Evolutionary conservation across 2,113 vertebrate species (phyloP), one percentile per base, ranked within the genome.

Genomic region (Rhinoderma darwinii): DNA sequence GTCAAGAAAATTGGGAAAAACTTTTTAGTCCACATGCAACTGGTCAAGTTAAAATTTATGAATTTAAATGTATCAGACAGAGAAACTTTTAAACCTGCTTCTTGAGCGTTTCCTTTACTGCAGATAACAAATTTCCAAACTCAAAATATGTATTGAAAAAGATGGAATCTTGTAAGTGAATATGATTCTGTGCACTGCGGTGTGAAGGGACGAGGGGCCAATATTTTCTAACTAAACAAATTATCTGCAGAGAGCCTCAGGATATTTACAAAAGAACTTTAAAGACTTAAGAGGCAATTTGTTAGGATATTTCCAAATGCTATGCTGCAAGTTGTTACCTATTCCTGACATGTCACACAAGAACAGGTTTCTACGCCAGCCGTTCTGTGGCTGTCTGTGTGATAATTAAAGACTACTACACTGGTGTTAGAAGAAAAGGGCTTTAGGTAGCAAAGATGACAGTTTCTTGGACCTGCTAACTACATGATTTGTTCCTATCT

Each of bases 401-500:
- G 27, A 84, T 77, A 44, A 63, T 61, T 84, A 82, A 82, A 82
- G 79, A 63, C 32, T 30, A 44, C 56, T 47, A 41, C 39, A 44
- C 27, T 41, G 59, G 56, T 44, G 35, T 27, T 59, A 44, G 22
- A 63, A 59, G 39, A 41, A 43, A 84, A 61, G 54, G 83, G 83
- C 22, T 43, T 63, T 61, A 63, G 51, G 51, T 56, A 76, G 73
- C 18, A 44, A 22, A 63, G 27, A 59, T 84, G 83, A 76, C 83
- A 84, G 72, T 17, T 84, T 76, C 73, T 77, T 77, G 73, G 83
- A 84, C 54, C 54, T 76, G 56, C 39, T 84, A 84, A 76, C 25
- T 83, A 83, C 43, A 72, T 83, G 81, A 83, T 72, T 83, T 83
- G 80, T 70, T 47, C 63, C 79, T 44, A 82, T 82, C 35, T 82